Evolutionary conservation across 2,888 invertebrate species (phyloP), one percentile per base, ranked within the genome.

Genomic region (Ceraclea dissimilis): DNA sequence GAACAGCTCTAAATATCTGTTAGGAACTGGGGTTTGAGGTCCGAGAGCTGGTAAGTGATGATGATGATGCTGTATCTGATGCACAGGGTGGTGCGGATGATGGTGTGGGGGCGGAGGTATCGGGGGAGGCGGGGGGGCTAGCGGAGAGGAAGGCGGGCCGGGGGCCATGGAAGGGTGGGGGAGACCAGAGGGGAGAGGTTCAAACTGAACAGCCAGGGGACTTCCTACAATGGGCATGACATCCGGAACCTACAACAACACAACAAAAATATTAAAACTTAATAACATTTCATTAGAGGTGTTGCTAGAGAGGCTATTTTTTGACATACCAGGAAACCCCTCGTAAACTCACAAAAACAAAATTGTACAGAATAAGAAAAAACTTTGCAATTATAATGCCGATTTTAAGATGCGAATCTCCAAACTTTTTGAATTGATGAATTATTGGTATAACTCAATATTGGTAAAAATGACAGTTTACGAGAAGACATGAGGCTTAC

Each of bases 211-310:
- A 8, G 57, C 59, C 19, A 61, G 49, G 17, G 61, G 61, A 48
- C 59, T 59, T 13, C 61, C 57, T 1, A 52, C 55, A 57, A 61
- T 57, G 4, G 61, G 57, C 55, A 61, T 57, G 21, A 61, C 61
- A 8, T 61, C 61, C 5, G 57, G 52, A 13, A 61, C 61, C 61
- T 61, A 22, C 2, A 49, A 52, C 6, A 19, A 54, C 18, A 51
- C 11, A 33, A 53, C 5, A 51, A 50, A 8, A 49, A 13, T 2
- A 47, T 17, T 47, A 19, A 47, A n/a, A n/a, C n/a, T n/a, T n/a
- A n/a, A n/a, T n/a, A n/a, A n/a, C n/a, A n/a, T n/a, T n/a, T n/a
- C n/a, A n/a, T n/a, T n/a, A n/a, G n/a, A n/a, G n/a, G n/a, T n/a
- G n/a, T n/a, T n/a, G n/a, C n/a, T n/a, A n/a, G n/a, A n/a, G n/a